These are phyloP conservation scores for Drymodes brunneopygia DNA, from an alignment of 2,113 vertebrate genomes.

Conservation along the genomic window DNA sequence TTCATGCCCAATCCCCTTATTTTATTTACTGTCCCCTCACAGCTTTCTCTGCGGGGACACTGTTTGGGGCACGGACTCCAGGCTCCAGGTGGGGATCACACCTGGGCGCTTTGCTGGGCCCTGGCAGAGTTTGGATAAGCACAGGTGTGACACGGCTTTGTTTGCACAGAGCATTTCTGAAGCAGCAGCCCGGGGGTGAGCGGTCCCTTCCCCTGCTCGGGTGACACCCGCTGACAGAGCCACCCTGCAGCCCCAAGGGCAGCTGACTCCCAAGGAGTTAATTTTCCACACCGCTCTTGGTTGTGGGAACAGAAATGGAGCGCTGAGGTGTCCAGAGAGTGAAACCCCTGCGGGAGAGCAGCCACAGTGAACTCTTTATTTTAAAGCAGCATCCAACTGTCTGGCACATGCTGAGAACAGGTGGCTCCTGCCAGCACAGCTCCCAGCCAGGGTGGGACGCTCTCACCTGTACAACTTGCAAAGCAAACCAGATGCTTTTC, in stretches of 20 bases:
- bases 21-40: not conserved
- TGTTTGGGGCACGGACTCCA: rapidly evolving
- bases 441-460: not conserved
- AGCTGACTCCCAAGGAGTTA: not conserved
- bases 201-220: rapidly evolving
- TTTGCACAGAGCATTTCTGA: not conserved
- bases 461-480: not conserved
- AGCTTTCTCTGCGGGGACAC: not conserved
- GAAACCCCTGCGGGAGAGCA: not conserved
- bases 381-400: not conserved
- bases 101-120: rapidly evolving
- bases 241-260: rapidly evolving
- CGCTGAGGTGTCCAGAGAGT: rapidly evolving
- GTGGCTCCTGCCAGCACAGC: not conserved
- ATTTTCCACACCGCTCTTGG: not conserved
- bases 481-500: not conserved
- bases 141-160: rapidly evolving
- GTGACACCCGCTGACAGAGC: rapidly evolving
- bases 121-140: not conserved
- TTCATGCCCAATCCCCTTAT: rapidly evolving
- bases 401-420: not conserved
- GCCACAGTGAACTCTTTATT: rapidly evolving
- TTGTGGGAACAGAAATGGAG: rapidly evolving
- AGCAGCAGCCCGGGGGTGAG: not conserved
- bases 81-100: not conserved